phyloP scores from a whole-genome alignment of 1,140 invertebrate genomes.

The Cotesia vestalis region DNA sequence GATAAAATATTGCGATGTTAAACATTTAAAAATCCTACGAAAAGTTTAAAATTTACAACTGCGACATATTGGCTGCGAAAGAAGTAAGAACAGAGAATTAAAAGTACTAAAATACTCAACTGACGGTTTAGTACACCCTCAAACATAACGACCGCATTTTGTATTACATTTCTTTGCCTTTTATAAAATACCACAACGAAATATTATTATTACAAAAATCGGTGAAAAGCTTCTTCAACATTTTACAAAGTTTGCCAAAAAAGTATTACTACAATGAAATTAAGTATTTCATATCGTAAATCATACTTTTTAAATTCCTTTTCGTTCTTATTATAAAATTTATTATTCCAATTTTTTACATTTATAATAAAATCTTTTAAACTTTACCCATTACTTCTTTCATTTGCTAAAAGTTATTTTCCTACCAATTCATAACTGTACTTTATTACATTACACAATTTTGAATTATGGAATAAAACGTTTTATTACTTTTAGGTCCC shows the following conservation, averaged over 20 bases:
- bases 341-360: too few relatives aligned
- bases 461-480: not conserved
- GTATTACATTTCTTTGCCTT: conserved; percentile 5
- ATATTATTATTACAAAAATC: conserved; percentile 13
- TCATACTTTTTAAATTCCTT: too few relatives aligned
- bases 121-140: conserved; percentile 45
- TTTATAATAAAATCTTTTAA: too few relatives aligned
- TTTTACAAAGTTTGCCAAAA: conserved; percentile 32
- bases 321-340: too few relatives aligned
- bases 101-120: conserved; percentile 62
- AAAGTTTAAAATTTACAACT: conserved; percentile 59
- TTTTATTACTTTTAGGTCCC: not conserved
- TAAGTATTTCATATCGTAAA: conserved; percentile 1
- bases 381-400: too few relatives aligned
- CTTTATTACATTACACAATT: too few relatives aligned
- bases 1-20: not conserved
- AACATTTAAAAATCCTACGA: conserved; percentile 1
- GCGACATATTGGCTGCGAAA: conserved; percentile 62
- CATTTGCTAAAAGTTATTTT: too few relatives aligned
- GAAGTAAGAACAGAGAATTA: conserved; percentile 55
- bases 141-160: conserved; percentile 9
- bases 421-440: too few relatives aligned
- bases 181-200: conserved; percentile 16
- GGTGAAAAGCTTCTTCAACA: conserved; percentile 33
- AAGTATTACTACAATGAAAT: conserved; percentile 13